Evolutionary conservation across 2,888 invertebrate species (phyloP), one percentile per base, ranked within the genome.

Genomic region (Aporophyla nigra): DNA sequence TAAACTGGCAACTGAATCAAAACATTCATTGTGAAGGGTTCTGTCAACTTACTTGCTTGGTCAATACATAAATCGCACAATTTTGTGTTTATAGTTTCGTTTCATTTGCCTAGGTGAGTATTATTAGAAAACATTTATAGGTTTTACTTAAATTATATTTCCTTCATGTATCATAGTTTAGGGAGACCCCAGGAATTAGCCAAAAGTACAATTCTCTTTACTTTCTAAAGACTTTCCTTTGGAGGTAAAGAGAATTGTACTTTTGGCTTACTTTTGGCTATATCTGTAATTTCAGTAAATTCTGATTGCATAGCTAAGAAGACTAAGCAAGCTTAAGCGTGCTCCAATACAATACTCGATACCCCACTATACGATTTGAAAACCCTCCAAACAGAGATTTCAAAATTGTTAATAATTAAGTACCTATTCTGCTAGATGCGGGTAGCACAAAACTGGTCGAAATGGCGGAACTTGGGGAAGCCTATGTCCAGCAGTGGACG

Each of bases 1-100:
- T 46, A 6, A 10, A 16, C 2, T 74, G 72, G 72, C 54, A 72
- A 74, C 74, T 74, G 10, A 46, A 74, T 5, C 33, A 46, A 74
- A 74, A 33, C 46, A 14, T 2, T 46, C 46, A 72, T 24, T 14
- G n/a, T 74, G 54, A 72, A 46, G n/a, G 46, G 1, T 19, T 5
- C n/a, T 46, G 74, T 56, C 74, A 46, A 56, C 14, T 14, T 10
- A n/a, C 16, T 67, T n/a, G 72, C 46, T 72, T 56, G 74, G 19
- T 72, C 74, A 46, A 74, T 72, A 71, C 24, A 6, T 21, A 16
- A 33, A 16, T 46, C 1, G 19, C 27, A 27, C 14, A 33, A n/a
- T 46, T 27, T 46, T 54, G 54, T 54, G 54, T 54, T 72, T 12
- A 4, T 5, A 54, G 19, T 74, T 74, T 43, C 7, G 43, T 74